Conservation (phyloP, 2,113 vertebrate species). For the Myxocyprinus asiaticus region DNA sequence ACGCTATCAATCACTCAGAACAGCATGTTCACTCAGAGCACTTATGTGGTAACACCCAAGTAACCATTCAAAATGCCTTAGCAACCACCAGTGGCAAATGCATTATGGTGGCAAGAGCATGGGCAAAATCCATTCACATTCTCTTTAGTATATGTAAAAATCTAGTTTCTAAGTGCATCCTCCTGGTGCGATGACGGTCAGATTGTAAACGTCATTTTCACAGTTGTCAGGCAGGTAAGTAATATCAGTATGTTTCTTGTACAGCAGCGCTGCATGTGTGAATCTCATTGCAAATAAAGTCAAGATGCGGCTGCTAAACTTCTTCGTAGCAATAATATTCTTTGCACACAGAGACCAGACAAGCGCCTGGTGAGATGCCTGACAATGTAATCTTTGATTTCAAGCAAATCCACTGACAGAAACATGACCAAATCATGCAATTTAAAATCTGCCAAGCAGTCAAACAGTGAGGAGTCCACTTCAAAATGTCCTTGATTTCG, state of each 20-base stretch:
- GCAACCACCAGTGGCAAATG: no score
- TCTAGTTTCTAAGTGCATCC: no score
- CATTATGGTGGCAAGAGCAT: no score
- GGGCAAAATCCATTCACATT: no score
- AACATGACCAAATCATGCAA: slow-evolving; percentile 26
- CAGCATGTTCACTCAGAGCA: no score
- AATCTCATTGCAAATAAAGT: not conserved
- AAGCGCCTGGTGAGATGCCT: not conserved
- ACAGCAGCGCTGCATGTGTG: not conserved
- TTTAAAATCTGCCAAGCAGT: slow-evolving; percentile 38
- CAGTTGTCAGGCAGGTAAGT: not conserved
- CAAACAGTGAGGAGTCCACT: slow-evolving; percentile 37
- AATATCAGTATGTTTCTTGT: not conserved
- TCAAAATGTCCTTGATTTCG: slow-evolving; percentile 8
- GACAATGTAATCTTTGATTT: slow-evolving; percentile 9
- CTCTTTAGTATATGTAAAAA: no score
- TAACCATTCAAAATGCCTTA: no score
- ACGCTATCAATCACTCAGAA: no score
- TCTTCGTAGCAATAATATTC: slow-evolving; percentile 20
- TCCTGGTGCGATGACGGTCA: not conserved
- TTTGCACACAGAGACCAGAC: not conserved
- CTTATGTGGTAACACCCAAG: no score
- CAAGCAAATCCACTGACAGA: slow-evolving; percentile 14
- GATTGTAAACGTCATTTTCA: not conserved
- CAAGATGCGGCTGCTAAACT: not conserved